These are phyloP conservation scores for Chiloscyllium punctatum DNA, from an alignment of 2,797 vertebrate genomes.

Conservation along the genomic window DNA sequence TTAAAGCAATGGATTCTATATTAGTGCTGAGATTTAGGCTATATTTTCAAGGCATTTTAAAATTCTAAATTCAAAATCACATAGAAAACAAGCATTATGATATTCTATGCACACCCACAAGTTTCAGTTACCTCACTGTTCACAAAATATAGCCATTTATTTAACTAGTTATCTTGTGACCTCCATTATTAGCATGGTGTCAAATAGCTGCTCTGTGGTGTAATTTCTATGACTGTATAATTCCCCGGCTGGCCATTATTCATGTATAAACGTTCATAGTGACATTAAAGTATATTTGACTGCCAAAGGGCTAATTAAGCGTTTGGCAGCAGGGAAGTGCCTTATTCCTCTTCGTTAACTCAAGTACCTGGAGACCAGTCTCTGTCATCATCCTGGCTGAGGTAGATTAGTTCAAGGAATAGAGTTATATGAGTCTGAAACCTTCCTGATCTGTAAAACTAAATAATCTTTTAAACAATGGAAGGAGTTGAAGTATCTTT, in stretches of 20 bases:
- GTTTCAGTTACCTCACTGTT: neutral
- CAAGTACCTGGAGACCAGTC: neutral
- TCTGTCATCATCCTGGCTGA: neutral
- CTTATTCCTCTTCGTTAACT: neutral
- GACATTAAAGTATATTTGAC: neutral
- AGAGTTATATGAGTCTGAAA: neutral
- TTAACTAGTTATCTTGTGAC: neutral
- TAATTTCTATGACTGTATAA: neutral
- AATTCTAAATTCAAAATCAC: neutral
- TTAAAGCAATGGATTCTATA: neutral
- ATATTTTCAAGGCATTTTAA: neutral
- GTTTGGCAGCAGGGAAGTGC: neutral
- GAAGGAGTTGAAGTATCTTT: neutral
- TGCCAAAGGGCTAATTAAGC: neutral
- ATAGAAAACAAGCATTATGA: neutral
- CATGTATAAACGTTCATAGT: neutral
- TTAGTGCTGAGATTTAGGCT: neutral
- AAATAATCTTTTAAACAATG: neutral
- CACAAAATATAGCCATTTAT: neutral
- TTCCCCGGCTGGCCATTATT: neutral
- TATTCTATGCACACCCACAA: neutral
- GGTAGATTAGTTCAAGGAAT: neutral
- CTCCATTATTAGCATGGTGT: neutral
- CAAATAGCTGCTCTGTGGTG: neutral
- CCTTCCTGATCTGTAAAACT: neutral